Percentiles rank a stretch among this genome's conserved stretches.
Conservation (phyloP, 2,113 vertebrate species). For the Cynoglossus semilaevis region DNA sequence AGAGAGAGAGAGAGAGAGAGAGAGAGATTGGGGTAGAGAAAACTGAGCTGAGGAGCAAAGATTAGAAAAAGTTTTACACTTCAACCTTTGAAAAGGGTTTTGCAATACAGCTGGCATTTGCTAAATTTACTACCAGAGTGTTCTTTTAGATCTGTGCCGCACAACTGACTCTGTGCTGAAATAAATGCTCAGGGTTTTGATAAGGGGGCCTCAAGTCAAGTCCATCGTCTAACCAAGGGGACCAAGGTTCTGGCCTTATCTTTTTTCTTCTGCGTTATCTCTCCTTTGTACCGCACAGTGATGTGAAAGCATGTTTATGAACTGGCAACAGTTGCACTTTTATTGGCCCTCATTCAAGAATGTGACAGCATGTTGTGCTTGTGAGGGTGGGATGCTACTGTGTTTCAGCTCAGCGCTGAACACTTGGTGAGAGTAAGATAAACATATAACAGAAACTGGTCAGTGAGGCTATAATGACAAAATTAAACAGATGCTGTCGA, state of each 20-base stretch:
- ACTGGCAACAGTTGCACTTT: constrained; percentile 47
- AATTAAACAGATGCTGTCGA: background rate
- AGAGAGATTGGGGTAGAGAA: background rate
- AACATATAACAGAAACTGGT: too few relatives aligned
- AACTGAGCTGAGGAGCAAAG: constrained; percentile 24
- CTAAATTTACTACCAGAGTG: constrained; percentile 42
- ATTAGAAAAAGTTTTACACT: constrained; percentile 62
- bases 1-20: constrained; percentile 4
- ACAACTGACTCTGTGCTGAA: constrained; percentile 36
- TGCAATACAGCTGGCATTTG: constrained; percentile 54
- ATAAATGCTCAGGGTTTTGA: constrained; percentile 60
- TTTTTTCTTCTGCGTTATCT: constrained; percentile 32
- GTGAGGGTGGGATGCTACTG: constrained; percentile 11
- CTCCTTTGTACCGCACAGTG: constrained; percentile 48
- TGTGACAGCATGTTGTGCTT: constrained; percentile 14
- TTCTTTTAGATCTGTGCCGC: constrained; percentile 55
- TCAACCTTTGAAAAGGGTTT: constrained; percentile 61
- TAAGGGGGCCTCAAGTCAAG: constrained; percentile 44
- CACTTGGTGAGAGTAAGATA: too few relatives aligned
- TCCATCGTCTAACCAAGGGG: constrained; percentile 49
- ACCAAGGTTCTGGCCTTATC: constrained; percentile 73
- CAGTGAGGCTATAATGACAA: too few relatives aligned
- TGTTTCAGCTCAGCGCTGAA: constrained; percentile 17
- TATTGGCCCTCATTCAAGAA: constrained; percentile 36
- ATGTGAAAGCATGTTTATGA: constrained; percentile 57